Evolutionary conservation across 2,888 invertebrate genomes (phyloP).

Genomic region (Drosophila merina): DNA sequence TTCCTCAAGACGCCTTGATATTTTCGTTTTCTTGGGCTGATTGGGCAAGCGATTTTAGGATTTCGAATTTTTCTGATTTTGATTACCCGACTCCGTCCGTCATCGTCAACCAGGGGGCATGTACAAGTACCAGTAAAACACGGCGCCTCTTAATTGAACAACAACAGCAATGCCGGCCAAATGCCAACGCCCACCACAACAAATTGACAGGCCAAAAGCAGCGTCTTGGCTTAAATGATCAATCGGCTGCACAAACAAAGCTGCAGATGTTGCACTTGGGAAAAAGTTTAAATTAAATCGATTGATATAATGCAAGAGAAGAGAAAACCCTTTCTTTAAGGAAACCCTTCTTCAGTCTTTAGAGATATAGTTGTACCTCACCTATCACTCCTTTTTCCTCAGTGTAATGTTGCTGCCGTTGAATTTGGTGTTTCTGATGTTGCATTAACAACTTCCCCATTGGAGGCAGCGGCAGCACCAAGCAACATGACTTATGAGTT

Average conservation of each 20-base stretch:
- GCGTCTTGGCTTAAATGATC: slow-evolving; percentile 76
- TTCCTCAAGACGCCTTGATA: slow-evolving; percentile 34
- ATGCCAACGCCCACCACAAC: slow-evolving; percentile 68
- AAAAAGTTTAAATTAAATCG: neutral
- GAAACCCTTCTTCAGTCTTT: too few relatives aligned
- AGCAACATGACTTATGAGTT: slow-evolving; percentile 73
- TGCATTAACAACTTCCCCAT: slow-evolving; percentile 78
- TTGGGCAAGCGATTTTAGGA: slow-evolving; percentile 68
- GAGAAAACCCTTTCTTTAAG: too few relatives aligned
- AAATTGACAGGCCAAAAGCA: slow-evolving; percentile 58
- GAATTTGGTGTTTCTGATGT: slow-evolving; percentile 46
- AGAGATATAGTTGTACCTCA: neutral
- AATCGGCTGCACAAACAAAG: slow-evolving; percentile 70
- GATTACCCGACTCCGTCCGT: slow-evolving; percentile 51
- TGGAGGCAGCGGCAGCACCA: slow-evolving; percentile 53
- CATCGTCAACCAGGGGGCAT: slow-evolving; percentile 48
- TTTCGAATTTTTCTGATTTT: slow-evolving; percentile 60
- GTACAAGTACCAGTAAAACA: slow-evolving; percentile 44
- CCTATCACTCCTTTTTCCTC: neutral
- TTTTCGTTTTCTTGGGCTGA: slow-evolving; percentile 21
- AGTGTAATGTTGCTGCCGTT: slow-evolving; percentile 55
- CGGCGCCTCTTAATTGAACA: slow-evolving; percentile 67
- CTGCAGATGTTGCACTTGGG: slow-evolving; percentile 16
- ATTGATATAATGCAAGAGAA: too few relatives aligned
- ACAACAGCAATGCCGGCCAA: slow-evolving; percentile 42